Evolutionary conservation across 2,113 vertebrate genomes (phyloP), one percentile per base, ranked within the genome.

Genomic region (Gallinago media): DNA sequence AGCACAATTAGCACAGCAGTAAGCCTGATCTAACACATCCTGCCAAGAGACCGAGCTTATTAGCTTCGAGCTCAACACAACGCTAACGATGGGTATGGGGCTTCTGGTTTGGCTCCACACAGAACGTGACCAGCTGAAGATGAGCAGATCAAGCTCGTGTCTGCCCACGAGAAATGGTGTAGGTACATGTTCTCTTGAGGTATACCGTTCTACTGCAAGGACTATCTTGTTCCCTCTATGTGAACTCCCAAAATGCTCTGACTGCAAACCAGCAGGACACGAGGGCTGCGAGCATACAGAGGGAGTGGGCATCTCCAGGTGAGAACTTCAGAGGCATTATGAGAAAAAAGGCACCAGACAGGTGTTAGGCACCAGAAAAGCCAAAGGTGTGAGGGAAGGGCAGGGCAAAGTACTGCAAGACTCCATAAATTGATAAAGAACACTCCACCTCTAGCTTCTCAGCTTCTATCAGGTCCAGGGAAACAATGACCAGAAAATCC

Each of bases 1-100:
- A 95, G 96, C 96, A 97, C 94, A 96, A 96, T 96, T 96, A 97
- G 93, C 95, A 91, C 95, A 97, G 95, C 94, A 94, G 96, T 92
- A 96, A 94, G 94, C 93, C 89, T 95, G 86, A 96, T 96, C 96
- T 95, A 96, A 96, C 86, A 81, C 86, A 96, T 59, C 73, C 94
- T 95, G 94, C 94, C 93, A 96, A 94, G 91, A 95, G 91, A 94
- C 91, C 2, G 18, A 96, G 94, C 84, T 95, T 95, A 96, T 94
- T 96, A 96, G 84, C 95, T 89, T 89, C 4, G 0, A 86, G 76
- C 80, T 87, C 84, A 72, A 63, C 86, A 87, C 89, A 88, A 78
- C 27, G 42, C 6, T n/a, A 88, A 58, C 5, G 3, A 77, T 52
- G 80, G 83, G 42, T 34, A 50, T 7, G 67, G 76, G 52, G 52